Evolutionary conservation across 2,113 vertebrate species (phyloP), one percentile per base, ranked within the genome.

Genomic region (Cyprinodon tularosa): DNA sequence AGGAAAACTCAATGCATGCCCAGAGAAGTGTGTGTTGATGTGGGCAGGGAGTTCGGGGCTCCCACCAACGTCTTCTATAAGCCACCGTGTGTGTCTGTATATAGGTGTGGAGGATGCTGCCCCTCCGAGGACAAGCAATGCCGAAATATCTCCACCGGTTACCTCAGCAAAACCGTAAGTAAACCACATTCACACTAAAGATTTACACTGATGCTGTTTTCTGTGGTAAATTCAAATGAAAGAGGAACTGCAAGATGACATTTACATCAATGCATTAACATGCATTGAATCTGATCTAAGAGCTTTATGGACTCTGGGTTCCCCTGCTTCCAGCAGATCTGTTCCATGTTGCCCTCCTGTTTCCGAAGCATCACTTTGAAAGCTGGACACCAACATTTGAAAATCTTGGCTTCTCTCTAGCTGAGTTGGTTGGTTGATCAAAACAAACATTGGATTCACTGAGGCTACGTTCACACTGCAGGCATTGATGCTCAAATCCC

Each of bases 81-180:
- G 96, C 98, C 98, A 78, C 96, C 97, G 87, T 99, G 98, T 96
- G 97, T 99, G 94, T 97, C 97, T 94, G 94, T 96, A 94, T 97
- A 97, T 96, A 98, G 98, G 97, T 99, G 98, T 96, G 97, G 97
- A 90, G 98, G 98, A 84, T 99, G 98, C 96, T 99, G 98, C 92
- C 97, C 98, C 95, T 98, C 96, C 13, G 97, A 99, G 94, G 97
- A 97, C 84, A 95, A 95, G 83, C 96, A 98, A 83, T 99, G 98
- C 88, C 95, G 95, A 95, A 99, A 99, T 93, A 94, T 96, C 94
- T 97, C 96, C 94, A 96, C 96, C 79, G 94, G 95, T 81, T 96
- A 96, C 93, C 92, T 99, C 95, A 98, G 96, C 95, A 99, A 98
- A 93, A 98, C 97, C 80, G 98, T 99, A 94, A 96, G 97, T 93